These are phyloP conservation scores for Malurus cyaneus DNA, from an alignment of 2,113 vertebrate genomes.

Conservation along the genomic window DNA sequence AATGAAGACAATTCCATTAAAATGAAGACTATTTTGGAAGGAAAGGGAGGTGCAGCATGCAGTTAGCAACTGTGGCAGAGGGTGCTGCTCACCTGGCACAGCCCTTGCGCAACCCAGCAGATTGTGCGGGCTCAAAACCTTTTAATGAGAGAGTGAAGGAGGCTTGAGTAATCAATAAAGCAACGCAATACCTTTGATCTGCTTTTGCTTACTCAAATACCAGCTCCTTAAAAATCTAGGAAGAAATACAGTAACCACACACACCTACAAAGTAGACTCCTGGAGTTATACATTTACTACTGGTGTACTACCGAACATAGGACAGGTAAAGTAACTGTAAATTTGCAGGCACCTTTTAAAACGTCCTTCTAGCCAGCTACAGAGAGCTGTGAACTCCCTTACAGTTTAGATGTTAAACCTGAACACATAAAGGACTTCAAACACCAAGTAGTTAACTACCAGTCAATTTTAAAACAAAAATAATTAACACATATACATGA, in stretches of 20 bases:
- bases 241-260: neutral
- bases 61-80: neutral
- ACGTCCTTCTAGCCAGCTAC: neutral
- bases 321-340: neutral
- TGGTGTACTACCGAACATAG: neutral
- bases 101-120: rapidly evolving
- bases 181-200: neutral
- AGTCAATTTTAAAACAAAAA: neutral
- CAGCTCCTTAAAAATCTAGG: neutral
- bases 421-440: neutral
- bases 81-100: neutral
- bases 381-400: neutral
- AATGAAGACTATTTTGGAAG: neutral
- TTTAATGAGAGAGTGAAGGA: neutral
- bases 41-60: neutral
- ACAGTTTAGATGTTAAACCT: neutral
- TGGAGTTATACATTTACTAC: neutral
- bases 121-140: neutral
- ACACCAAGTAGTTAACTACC: neutral
- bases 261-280: neutral
- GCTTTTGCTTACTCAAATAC: neutral
- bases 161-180: neutral
- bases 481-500: neutral
- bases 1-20: neutral
- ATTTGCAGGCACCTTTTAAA: neutral